Conservation (phyloP, 37 sponge, comb jelly and placozoan species). For the Hexactinellida sp. region DNA sequence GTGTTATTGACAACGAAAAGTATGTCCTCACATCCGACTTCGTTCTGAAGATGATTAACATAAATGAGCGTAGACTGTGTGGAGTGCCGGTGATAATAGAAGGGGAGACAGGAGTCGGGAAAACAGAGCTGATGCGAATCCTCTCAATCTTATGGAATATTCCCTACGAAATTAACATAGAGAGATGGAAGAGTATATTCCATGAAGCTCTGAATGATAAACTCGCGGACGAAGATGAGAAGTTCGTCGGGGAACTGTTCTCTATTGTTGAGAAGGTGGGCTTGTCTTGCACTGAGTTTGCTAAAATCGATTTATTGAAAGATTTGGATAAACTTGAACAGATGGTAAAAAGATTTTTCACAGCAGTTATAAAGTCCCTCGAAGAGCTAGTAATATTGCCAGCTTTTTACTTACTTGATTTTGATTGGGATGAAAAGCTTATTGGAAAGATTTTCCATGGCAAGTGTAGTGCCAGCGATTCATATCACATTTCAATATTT, state of each 20-base stretch:
- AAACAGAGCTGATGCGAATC: constrained; percentile 67
- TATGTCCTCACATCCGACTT: constrained; percentile 76
- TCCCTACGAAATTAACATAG: not conserved
- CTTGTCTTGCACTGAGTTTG: not conserved
- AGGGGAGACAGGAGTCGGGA: constrained; percentile 84
- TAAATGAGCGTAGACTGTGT: constrained; percentile 67
- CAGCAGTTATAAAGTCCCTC: not conserved
- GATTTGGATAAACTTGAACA: not conserved
- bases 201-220: not conserved
- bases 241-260: not conserved
- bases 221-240: not conserved
- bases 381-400: not conserved
- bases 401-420: constrained; percentile 1
- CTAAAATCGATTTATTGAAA: not conserved
- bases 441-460: not conserved
- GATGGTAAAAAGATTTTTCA: not conserved
- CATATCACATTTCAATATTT: not conserved
- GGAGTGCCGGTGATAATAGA: constrained; percentile 78
- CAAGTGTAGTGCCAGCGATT: not conserved
- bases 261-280: constrained; percentile 10
- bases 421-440: not conserved
- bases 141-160: constrained; percentile 55
- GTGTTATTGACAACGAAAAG: constrained; percentile 35
- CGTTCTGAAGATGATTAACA: constrained; percentile 65
- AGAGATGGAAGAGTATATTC: constrained; percentile 7